Evolutionary conservation across 1,140 invertebrate genomes (phyloP), one percentile per base, ranked within the genome.

Genomic region (Pteromalus puparum): DNA sequence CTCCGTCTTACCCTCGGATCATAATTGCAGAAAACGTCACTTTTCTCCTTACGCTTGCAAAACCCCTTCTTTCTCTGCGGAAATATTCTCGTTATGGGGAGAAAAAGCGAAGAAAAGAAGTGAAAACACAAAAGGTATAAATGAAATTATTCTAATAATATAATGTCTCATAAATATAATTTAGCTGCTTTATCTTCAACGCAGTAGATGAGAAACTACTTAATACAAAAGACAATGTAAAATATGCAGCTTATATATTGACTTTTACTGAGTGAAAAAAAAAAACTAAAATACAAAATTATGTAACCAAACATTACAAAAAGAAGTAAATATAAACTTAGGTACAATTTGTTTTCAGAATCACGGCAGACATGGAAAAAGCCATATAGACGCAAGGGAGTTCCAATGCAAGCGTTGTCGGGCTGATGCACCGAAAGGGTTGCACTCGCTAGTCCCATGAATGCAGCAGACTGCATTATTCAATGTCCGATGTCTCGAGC

Each of bases 381-480:
- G 30, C 72, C 42, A 48, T 46, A 13, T 34, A n/a, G 34, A 48
- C n/a, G 73, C 73, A 46, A 70, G 28, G 28, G 67, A 28, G 7
- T 73, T 42, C 2, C 10, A 34, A 38, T 73, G 70, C 24, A 73
- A 30, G 26, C 13, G 15, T 73, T 30, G 12, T 34, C 18, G 12
- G 26, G 6, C 28, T 15, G 34, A 38, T 73, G 72, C 72, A 73
- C 18, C 34, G 18, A 73, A 10, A n/a, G 73, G 42, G n/a, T 24
- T 9, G 73, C 42, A 10, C n/a, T 13, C 72, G 30, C 30, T 74
- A 6, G 68, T n/a, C n/a, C 24, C 26, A 24, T 75, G 42, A 48
- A 75, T 75, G 73, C 42, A 75, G 42, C 24, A 10, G 42, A 24
- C 73, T 75, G 73, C 46, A 48, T 75, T 75, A 75, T 75, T 75